phyloP scores from a whole-genome alignment of 2,888 invertebrate genomes.

The Xiphydria camelus region DNA sequence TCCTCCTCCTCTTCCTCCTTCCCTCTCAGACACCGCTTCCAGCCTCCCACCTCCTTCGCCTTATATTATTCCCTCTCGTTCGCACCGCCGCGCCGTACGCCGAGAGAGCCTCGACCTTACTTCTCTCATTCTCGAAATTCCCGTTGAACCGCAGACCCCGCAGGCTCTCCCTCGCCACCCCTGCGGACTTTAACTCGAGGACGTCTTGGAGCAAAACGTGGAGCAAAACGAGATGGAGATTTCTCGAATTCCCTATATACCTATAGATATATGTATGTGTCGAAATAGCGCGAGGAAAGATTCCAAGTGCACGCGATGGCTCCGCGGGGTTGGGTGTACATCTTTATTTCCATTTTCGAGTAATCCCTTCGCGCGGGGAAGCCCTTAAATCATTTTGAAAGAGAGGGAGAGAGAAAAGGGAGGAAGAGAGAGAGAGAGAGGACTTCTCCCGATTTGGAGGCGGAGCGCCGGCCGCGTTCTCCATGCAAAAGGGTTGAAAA shows the following conservation, averaged over 20 bases:
- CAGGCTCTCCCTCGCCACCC: not conserved
- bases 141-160: constrained; percentile 33
- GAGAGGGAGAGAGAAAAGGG: constrained; percentile 11
- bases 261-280: too few relatives aligned
- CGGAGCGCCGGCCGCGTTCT: constrained; percentile 35
- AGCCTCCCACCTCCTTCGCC: not conserved
- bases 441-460: too few relatives aligned
- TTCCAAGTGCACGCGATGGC: too few relatives aligned
- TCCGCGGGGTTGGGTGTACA: too few relatives aligned
- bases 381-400: too few relatives aligned
- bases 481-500: constrained; percentile 52
- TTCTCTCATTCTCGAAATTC: constrained; percentile 45
- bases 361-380: too few relatives aligned
- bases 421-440: constrained; percentile 14
- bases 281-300: too few relatives aligned
- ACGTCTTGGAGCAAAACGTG: too few relatives aligned
- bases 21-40: not conserved
- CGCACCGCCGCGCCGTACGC: constrained; percentile 1
- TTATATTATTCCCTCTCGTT: not conserved
- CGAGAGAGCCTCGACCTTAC: constrained; percentile 15
- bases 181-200: too few relatives aligned
- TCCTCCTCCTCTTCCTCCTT: not conserved
- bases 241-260: too few relatives aligned
- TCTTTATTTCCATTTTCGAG: too few relatives aligned
- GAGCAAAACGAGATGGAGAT: too few relatives aligned